Conservation (phyloP, 2,888 invertebrate genomes). For the Drosophila robusta region DNA sequence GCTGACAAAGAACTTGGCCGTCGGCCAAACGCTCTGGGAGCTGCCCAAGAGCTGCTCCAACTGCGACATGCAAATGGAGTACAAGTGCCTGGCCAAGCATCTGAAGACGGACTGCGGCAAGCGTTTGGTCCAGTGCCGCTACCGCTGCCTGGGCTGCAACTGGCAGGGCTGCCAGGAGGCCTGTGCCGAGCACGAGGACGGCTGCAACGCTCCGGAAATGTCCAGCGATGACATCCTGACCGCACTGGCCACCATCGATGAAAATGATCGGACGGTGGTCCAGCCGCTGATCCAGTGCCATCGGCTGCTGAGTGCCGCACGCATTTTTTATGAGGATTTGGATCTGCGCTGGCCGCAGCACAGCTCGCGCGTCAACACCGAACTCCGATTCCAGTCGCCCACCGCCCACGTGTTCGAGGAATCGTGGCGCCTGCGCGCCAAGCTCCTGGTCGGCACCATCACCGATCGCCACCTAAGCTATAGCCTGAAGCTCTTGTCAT, state of each 20-base stretch:
- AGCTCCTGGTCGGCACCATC: not conserved
- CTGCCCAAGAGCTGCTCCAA: constrained; percentile 34
- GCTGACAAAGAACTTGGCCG: constrained; percentile 22
- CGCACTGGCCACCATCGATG: constrained; percentile 6
- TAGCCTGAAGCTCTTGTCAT: constrained; percentile 1
- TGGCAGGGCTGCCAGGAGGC: constrained; percentile 33
- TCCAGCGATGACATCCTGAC: constrained; percentile 16
- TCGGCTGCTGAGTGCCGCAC: constrained; percentile 7
- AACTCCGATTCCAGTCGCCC: not conserved
- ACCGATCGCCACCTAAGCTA: constrained; percentile 2
- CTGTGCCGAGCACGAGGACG: constrained; percentile 13
- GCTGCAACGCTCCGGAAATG: constrained; percentile 13
- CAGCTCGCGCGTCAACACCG: not conserved
- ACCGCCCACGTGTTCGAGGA: constrained; percentile 29
- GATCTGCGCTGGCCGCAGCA: constrained; percentile 14
- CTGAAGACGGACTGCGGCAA: constrained; percentile 26
- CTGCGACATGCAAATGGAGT: constrained; percentile 26
- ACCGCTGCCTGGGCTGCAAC: constrained; percentile 41
- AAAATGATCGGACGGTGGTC: not conserved
- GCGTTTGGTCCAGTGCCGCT: constrained; percentile 35
- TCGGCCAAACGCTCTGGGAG: constrained; percentile 42
- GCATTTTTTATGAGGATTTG: constrained; percentile 30
- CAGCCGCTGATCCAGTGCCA: not conserved
- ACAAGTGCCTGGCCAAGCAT: constrained; percentile 25
- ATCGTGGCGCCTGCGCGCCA: constrained; percentile 21